phyloP scores from a whole-genome alignment of 1,140 invertebrate species.

The Musca vetustissima region DNA sequence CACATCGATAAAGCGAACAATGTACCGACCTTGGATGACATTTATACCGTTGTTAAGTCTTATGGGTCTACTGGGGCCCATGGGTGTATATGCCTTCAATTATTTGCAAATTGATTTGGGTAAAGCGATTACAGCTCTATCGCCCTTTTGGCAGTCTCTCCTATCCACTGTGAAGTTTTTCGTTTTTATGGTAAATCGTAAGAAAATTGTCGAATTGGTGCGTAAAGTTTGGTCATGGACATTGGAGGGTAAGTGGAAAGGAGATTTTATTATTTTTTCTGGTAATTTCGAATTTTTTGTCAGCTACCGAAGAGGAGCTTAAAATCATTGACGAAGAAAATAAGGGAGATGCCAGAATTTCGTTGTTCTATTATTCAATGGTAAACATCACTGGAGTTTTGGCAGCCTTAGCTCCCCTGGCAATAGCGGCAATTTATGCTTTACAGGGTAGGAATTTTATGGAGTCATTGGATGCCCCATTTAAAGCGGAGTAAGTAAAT shows the following conservation, averaged over 20 bases:
- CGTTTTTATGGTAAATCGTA: not conserved
- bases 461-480: no score
- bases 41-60: not conserved
- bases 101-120: not conserved
- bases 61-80: not conserved
- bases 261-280: no score
- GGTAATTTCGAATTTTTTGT: no score
- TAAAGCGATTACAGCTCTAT: not conserved
- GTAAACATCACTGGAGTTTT: no score
- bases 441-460: no score
- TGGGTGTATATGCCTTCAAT: not conserved
- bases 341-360: not conserved
- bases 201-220: not conserved
- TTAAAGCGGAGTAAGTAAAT: no score
- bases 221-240: constrained; percentile 1
- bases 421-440: no score
- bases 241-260: not conserved
- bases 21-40: not conserved
- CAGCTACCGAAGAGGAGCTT: not conserved
- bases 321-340: not conserved
- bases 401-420: no score
- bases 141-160: not conserved
- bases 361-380: no score
- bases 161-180: not conserved
- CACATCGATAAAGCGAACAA: not conserved